Evolutionary conservation across 2,797 vertebrate genomes (phyloP), one percentile per base, ranked within the genome.

Genomic region (Acanthurus leucopareius): DNA sequence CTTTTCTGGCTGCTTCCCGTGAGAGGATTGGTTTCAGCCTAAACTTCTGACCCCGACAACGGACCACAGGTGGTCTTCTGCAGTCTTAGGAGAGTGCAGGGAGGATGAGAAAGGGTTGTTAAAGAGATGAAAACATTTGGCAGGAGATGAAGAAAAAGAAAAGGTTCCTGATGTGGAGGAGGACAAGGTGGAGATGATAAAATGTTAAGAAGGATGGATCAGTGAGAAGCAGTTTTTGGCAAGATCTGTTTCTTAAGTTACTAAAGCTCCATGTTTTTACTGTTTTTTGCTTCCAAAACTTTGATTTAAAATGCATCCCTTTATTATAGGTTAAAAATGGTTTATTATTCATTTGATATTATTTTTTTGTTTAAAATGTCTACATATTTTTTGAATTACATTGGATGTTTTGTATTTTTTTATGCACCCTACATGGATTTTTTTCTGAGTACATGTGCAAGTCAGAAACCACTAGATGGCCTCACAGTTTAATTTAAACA

Each of bases 1-100:
- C 75, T 87, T 87, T 74, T 84, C 63, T 71, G 51, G 10, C 42
- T 2, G 6, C 70, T 78, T 90, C 90, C 80, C 83, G 20, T 1
- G 59, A 75, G 88, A 84, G 88, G 85, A 72, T 91, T 87, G 70
- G 75, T 73, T 92, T 92, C 71, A 87, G 2, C 28, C 64, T 87
- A 48, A 91, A 91, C 92, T 88, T 75, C 51, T 91, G 86, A 92
- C 90, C 87, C 68, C 60, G 22, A 69, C 66, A 75, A 77, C 79
- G 58, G 32, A 75, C 10, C 67, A 83, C 87, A 87, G 86, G 79
- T 81, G 81, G 74, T 79, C 47, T 56, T 44, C 68, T 69, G 60
- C 22, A 14, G 63, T 64, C 44, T 45, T 38, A 63, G 10, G 45
- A 45, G 19, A 56, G 53, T 64, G 16, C 61, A 40, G n/a, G 47